Base-by-base conservation (phyloP, 2,797 vertebrate genomes). In the Smutsia temminckii region DNA sequence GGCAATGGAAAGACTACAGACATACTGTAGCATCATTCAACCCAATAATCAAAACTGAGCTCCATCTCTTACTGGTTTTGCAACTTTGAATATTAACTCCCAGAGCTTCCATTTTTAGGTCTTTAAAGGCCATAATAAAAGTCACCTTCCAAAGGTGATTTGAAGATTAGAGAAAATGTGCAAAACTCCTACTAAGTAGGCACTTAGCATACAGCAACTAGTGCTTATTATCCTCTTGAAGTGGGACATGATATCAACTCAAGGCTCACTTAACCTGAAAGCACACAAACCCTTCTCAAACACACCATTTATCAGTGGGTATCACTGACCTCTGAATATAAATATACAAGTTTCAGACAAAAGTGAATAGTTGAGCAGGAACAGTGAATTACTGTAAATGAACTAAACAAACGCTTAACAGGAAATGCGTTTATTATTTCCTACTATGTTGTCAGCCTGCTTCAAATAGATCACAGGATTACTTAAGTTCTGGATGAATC, bases 381-480 rank as follows among this genome's bases (percentile, higher is more conserved):
- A 29, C 13, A 32, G 4, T 23, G 42, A 86, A 75, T 85, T 94
- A 85, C 74, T 6, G 2, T 85, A 94, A 97, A 93, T 49, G n/a
- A 93, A 71, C 11, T 61, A 14, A 85, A 23, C 32, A 86, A 93
- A 93, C 40, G 42, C n/a, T 96, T 75, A 94, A 55, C 12, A 93
- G 71, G 46, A 95, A 97, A 90, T 61, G 5, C 13, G 69, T 88
- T 87, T 16, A 2, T 11, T 57, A 40, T 89, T 95, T 95, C 80
- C 93, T 96, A 87, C 75, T 72, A 95, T 95, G 0, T 20, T 81
- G 85, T 68, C 79, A 92, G 17, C 27, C 0, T 42, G 1, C 85
- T 96, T 81, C 53, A 81, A 75, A 95, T 32, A 93, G 68, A 95
- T 96, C 79, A 90, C 51, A 95, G 59, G 7, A 75, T 92, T 94